Conservation (phyloP, 2,888 invertebrate species). For the Drosophila percnosoma region DNA sequence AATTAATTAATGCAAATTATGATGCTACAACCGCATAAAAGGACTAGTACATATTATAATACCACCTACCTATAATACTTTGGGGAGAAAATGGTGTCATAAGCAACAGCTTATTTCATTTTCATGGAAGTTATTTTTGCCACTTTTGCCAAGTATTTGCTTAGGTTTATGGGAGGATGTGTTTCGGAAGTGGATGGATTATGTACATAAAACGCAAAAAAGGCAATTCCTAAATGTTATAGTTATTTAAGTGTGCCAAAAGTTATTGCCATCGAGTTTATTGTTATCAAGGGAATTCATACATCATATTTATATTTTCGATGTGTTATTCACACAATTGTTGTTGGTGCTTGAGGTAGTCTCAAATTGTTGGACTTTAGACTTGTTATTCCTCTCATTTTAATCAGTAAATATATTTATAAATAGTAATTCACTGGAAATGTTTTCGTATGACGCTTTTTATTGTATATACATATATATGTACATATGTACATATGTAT, state of each 20-base stretch:
- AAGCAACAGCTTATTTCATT: conserved; percentile 23
- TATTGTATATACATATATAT: too few relatives aligned
- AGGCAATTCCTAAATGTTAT: background rate
- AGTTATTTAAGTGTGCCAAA: conserved; percentile 2
- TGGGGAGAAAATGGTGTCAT: conserved; percentile 19
- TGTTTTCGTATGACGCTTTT: background rate
- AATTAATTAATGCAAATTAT: conserved; percentile 78
- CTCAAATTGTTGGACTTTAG: background rate
- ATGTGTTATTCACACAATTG: background rate
- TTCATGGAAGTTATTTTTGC: conserved; percentile 6
- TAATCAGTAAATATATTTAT: conserved; percentile 5
- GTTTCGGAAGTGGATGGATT: background rate
- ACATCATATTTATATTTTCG: background rate
- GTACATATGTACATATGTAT: too few relatives aligned
- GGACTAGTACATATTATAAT: conserved; percentile 8
- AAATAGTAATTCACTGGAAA: background rate
- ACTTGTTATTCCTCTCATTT: background rate
- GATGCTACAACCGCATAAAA: conserved; percentile 27
- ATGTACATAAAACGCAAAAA: background rate
- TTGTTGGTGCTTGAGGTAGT: background rate
- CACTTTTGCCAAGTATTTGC: background rate
- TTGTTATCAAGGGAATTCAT: background rate
- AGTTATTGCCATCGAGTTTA: background rate
- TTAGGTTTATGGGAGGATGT: background rate
- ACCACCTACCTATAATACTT: conserved; percentile 22